Base-by-base conservation (phyloP, 2,888 invertebrate species). In the Caenorhabditis imperialis region DNA sequence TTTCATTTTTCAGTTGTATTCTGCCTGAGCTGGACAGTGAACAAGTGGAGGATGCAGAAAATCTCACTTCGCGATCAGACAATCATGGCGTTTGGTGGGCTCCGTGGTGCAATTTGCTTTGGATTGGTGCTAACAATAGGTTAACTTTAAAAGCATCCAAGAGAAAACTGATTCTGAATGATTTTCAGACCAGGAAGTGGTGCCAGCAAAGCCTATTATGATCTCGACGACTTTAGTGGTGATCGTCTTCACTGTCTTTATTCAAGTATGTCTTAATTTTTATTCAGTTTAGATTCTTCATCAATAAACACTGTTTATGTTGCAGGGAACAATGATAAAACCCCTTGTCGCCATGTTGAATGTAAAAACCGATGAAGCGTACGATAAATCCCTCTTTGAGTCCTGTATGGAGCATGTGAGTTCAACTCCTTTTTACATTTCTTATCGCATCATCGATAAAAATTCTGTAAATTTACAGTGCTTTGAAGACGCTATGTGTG, bases 171-270 rank as follows among this genome's bases (percentile, higher is more conserved):
- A 18, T 20, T 47, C 18, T 12, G 6, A 20, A 10, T 10, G n/a
- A 22, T 38, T 47, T 67, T 40, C 44, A 76, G 81, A 77, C 48
- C 47, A 47, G 5, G 91, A 92, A 65, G 91, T 93, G 78, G 93
- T 97, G 63, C 92, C 93, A 72, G 91, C 93, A 58, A 95, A 96
- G 89, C 93, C 94, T n/a, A 95, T 97, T 93, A 96, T 97, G 89
- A 93, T 96, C 80, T 97, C 98, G 22, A 95, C 98, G 1, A 97
- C 97, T 2, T 94, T 98, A 86, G 94, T 96, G 51, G 95, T 98
- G 79, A 94, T 99, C 85, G 95, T 97, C 89, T 97, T 97, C 90
- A 98, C 99, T 3, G 97, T 98, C n/a, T 97, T 99, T 90, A 91
- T 98, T 86, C 98, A 98, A 92, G 92, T 92, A 69, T 40, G n/a